Base-by-base conservation (phyloP, 2,888 invertebrate species). In the Kuschelorhynchus macadamiae region DNA sequence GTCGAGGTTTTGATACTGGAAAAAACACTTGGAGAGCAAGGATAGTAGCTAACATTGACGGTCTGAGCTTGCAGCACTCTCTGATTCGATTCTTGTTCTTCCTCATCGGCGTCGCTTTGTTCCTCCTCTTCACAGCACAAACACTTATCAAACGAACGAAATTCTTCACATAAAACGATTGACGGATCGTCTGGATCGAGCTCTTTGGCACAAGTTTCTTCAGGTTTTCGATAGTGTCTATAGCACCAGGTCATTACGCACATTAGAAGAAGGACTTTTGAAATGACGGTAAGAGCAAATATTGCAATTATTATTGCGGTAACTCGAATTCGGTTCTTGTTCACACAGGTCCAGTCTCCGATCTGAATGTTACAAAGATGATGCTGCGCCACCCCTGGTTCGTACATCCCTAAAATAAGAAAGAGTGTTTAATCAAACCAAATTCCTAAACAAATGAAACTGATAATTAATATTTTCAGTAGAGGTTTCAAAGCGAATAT, bases 291-390 rank as follows among this genome's bases (percentile, higher is more conserved):
- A 4, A 79, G 7, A 0, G 76, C 75, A 47, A 79, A 73, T 17
- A 82, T 79, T 7, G 78, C 75, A 61, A 83, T 78, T 16, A 80
- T 70, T 21, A 83, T 72, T 17, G 77, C 74, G 12, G 81, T 80
- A 18, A 80, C 76, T 72, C 78, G 77, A 36, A 83, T 74, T 73
- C 76, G 78, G 12, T 73, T 73, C 25, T 76, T 75, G 70, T 81
- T 81, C 1, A 79, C 76, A 11, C 76, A 75, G 44, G 79, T 79
- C 83, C 83, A 83, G 20, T 79, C 78, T 5, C 77, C 78, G 2
- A 79, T 71, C 73, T 81, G 79, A 12, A 85, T 80, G 67, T 85
- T 85, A 70, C 85, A 85, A 81, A 85, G 83, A 72, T 85, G 85
- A 50, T 82, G 83, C 1, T 78, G 74, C 17, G 80, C 79, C 21